Evolutionary conservation across 2,888 invertebrate genomes (phyloP).

Genomic region (Machimus atricapillus): DNA sequence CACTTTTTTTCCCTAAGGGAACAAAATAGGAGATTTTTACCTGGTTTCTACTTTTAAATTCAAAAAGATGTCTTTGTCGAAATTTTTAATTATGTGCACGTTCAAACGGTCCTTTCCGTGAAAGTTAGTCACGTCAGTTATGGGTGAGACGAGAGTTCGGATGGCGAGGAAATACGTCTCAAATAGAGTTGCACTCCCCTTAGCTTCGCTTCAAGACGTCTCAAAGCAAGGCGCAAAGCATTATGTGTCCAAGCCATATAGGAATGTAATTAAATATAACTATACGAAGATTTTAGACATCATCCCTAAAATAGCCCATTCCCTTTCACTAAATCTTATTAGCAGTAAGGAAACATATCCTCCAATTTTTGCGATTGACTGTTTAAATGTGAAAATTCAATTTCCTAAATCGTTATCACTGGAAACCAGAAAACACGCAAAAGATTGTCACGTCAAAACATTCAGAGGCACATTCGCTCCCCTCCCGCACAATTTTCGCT

Average conservation of each 20-base stretch:
- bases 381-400: constrained; percentile 20
- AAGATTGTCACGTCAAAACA: constrained; percentile 25
- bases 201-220: too few species aligned
- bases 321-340: neutral
- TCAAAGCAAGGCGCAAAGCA: too few species aligned
- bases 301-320: neutral
- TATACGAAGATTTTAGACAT: neutral
- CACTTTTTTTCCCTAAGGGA: too few species aligned
- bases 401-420: constrained; percentile 24
- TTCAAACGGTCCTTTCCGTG: too few species aligned
- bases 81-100: too few species aligned
- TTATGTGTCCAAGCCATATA: neutral
- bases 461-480: neutral
- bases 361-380: neutral
- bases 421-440: constrained; percentile 15
- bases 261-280: neutral
- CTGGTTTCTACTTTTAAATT: too few species aligned
- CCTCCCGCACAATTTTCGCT: neutral
- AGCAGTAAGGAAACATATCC: neutral
- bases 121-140: too few species aligned
- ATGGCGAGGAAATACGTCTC: too few species aligned
- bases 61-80: too few species aligned
- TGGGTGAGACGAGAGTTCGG: too few species aligned
- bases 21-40: too few species aligned
- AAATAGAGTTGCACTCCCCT: too few species aligned